Base-by-base conservation (phyloP, 2,888 invertebrate species). In the Gerris lacustris region DNA sequence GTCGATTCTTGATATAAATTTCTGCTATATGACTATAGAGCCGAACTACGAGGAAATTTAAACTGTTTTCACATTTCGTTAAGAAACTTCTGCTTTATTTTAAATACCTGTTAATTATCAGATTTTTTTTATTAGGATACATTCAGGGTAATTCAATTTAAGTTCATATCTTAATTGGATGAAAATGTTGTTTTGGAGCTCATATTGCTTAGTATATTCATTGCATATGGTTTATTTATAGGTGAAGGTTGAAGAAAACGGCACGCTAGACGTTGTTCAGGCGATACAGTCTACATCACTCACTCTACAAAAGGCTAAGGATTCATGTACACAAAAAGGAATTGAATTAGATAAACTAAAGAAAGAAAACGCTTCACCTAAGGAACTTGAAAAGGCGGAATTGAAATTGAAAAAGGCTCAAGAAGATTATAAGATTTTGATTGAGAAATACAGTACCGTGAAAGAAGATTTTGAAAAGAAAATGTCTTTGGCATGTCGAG, bases 381-480 rank as follows among this genome's bases (percentile, higher is more conserved):
- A 94, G 80, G 97, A 98, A 78, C 84, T 96, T 74, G 95, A 96
- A 80, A 97, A 97, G 81, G 89, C 92, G 71, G 96, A 96, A 82
- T 84, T 86, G 1, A 97, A 98, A 81, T 83, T 93, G 76, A 92
- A 91, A 79, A 96, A 96, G 82, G 87, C 96, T 43, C 92, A 96
- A 80, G 97, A 98, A 79, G 98, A 99, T 78, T 98, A 97, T 80
- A 91, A 91, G 80, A 83, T 84, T 74, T 85, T 94, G 76, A 88
- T 96, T 75, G 96, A 97, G 73, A 98, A 97, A 81, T 97, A 98
- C 81, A 90, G 89, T 77, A 83, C 86, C 45, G 89, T 95, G 68
- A 90, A 97, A 79, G 91, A 91, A 77, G 95, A 96, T 78, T 99
- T 97, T 83, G 96, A 97, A 82, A 88, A 88, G 78, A 95, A 95